Evolutionary conservation across 2,113 vertebrate species (phyloP).

Genomic region (Vidua macroura): DNA sequence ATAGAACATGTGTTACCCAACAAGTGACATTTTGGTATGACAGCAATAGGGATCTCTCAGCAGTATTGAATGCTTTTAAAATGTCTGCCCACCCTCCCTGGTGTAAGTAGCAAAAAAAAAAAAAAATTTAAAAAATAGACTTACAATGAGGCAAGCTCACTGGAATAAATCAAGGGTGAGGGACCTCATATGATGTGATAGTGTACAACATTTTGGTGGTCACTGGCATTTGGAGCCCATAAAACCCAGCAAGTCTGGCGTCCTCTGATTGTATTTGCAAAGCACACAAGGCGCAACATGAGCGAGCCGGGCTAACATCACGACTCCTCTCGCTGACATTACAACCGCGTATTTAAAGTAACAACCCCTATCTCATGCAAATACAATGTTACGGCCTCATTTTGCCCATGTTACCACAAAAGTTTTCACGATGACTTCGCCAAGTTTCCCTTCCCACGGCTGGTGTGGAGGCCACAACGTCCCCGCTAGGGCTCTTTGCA

Average conservation of each 20-base stretch:
- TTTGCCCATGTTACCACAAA: background rate
- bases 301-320: background rate
- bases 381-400: background rate
- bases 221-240: background rate
- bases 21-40: background rate
- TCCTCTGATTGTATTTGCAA: background rate
- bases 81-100: background rate
- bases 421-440: background rate
- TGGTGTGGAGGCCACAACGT: background rate
- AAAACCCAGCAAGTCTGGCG: background rate
- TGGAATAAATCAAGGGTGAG: background rate
- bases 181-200: accelerated
- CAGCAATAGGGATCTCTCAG: background rate
- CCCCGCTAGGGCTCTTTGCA: background rate
- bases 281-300: background rate
- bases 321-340: background rate
- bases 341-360: background rate
- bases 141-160: background rate
- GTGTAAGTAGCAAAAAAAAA: background rate
- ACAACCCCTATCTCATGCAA: background rate
- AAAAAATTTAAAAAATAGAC: background rate
- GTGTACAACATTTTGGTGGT: background rate
- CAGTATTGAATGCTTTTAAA: background rate
- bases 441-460: background rate
- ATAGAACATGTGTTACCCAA: background rate